Conservation (phyloP, 2,113 vertebrate species). For the Holacanthus passer region DNA sequence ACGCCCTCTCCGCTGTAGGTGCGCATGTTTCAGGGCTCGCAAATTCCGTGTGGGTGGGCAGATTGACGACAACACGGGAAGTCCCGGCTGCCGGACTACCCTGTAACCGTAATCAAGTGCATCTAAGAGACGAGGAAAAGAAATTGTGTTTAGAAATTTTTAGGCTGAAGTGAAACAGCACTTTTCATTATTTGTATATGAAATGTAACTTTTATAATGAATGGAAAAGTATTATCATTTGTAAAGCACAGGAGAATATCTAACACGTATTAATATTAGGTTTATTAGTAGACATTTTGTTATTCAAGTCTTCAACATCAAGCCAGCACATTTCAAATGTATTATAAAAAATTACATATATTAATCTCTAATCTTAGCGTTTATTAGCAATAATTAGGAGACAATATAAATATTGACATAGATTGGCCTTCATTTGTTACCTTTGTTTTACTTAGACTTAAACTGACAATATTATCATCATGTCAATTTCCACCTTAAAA, state of each 20-base stretch:
- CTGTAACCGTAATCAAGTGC: accelerated
- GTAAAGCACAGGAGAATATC: too few species aligned
- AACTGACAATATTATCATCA: too few species aligned
- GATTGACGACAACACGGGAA: accelerated
- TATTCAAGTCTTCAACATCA: background rate
- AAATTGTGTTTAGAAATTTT: background rate
- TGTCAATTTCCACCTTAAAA: too few species aligned
- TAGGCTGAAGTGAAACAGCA: background rate
- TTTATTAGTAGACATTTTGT: background rate
- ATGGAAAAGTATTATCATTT: background rate
- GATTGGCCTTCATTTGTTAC: too few species aligned
- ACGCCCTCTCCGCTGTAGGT: slow-evolving; percentile 23
- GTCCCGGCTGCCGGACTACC: background rate
- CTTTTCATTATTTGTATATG: background rate
- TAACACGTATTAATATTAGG: background rate
- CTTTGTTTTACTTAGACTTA: too few species aligned
- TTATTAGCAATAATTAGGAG: too few species aligned
- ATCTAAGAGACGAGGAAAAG: background rate
- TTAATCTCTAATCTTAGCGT: too few species aligned
- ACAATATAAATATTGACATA: too few species aligned
- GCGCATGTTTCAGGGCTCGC: background rate
- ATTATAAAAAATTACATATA: too few species aligned
- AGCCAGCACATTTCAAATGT: background rate
- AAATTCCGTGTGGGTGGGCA: background rate
- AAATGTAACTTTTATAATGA: background rate